Conservation (phyloP, 2,113 vertebrate genomes). For the Genyomyrus donnyi region DNA sequence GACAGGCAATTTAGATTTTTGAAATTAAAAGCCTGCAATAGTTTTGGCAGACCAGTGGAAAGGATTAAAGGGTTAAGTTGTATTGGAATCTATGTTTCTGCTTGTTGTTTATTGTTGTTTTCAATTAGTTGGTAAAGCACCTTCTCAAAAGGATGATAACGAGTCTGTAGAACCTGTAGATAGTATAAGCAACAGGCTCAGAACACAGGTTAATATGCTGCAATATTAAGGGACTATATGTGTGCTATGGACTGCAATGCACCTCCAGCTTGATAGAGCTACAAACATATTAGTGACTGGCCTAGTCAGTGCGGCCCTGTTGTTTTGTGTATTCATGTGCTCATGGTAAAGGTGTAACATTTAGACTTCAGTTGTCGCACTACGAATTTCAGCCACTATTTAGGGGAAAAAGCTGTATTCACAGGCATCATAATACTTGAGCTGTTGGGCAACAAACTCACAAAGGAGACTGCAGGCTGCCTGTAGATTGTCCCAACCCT, state of each 20-base stretch:
- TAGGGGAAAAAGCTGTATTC: neutral
- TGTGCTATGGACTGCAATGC: neutral
- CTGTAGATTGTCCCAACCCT: neutral
- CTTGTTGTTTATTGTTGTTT: neutral
- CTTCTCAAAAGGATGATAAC: neutral
- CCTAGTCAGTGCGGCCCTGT: neutral
- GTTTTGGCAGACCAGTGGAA: neutral
- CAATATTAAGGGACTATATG: neutral
- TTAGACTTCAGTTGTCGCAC: neutral
- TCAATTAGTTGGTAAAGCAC: neutral
- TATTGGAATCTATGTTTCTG: neutral
- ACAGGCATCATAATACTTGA: neutral
- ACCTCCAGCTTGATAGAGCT: neutral
- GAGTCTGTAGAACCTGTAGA: neutral
- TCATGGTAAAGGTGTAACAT: neutral
- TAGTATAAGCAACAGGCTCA: neutral
- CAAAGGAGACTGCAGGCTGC: neutral
- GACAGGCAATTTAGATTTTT: neutral
- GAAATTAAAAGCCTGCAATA: neutral
- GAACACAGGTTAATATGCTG: neutral
- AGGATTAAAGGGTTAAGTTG: neutral
- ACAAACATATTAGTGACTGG: neutral
- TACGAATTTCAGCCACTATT: neutral
- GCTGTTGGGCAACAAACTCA: neutral
- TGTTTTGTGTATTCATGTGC: neutral